These are phyloP conservation scores for Trichoplusia ni DNA, from an alignment of 1,140 invertebrate genomes.

Conservation along the genomic window DNA sequence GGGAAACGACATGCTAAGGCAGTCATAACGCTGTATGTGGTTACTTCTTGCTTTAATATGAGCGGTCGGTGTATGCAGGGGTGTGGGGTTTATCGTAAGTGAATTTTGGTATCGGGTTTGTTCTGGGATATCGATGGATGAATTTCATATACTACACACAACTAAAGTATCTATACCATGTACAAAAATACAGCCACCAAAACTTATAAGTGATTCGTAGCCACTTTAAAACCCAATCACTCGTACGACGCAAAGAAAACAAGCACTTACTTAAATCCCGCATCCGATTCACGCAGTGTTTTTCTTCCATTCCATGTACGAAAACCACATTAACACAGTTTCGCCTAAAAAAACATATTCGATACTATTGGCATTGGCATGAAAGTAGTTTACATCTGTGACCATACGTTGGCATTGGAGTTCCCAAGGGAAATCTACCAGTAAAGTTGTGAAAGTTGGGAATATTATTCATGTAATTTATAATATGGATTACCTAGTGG, in stretches of 20 bases:
- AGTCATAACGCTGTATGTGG: background rate
- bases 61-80: too few species aligned
- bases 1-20: background rate
- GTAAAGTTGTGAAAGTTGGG: conserved; percentile 16
- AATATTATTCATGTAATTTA: conserved; percentile 32
- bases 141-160: too few species aligned
- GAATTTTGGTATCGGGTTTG: too few species aligned
- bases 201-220: too few species aligned
- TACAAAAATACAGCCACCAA: too few species aligned
- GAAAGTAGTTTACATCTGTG: conserved; percentile 23
- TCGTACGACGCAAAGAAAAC: background rate
- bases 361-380: conserved; percentile 14
- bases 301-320: background rate
- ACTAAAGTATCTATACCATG: too few species aligned
- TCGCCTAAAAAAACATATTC: conserved; percentile 21
- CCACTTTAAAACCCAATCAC: background rate
- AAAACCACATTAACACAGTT: conserved; percentile 7
- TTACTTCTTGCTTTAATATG: too few species aligned
- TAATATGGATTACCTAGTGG: conserved; percentile 15
- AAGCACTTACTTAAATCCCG: background rate
- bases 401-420: conserved; percentile 8
- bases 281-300: background rate
- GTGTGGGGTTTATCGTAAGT: too few species aligned
- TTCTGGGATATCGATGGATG: too few species aligned
- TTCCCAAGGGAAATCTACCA: conserved; percentile 19